Evolutionary conservation across 2,888 invertebrate species (phyloP).

Genomic region (Dioctria rufipes): DNA sequence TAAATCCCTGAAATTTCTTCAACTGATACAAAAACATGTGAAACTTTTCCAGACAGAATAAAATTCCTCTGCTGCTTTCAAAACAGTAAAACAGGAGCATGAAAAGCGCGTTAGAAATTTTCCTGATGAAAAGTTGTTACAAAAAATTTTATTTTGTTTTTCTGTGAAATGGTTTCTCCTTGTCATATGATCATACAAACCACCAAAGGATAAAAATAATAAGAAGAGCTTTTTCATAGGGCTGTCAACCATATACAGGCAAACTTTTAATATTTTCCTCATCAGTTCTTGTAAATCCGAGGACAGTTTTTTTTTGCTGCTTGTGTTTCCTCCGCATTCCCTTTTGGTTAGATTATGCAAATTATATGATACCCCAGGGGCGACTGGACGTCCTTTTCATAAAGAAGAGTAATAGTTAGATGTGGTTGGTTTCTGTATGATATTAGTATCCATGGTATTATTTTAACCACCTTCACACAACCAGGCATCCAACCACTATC

Average conservation of each 20-base stretch:
- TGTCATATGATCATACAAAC: not conserved
- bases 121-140: constrained; percentile 27
- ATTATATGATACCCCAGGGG: constrained; percentile 50
- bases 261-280: constrained; percentile 52
- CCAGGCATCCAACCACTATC: not conserved
- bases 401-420: constrained; percentile 45
- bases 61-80: not conserved
- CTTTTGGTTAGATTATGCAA: constrained; percentile 48
- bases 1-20: not conserved
- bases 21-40: constrained; percentile 27
- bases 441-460: constrained; percentile 43
- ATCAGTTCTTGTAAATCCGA: constrained; percentile 47
- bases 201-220: not conserved
- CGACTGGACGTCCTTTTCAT: constrained; percentile 46
- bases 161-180: no score
- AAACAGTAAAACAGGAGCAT: not conserved
- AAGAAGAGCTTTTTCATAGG: no score
- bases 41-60: constrained; percentile 17
- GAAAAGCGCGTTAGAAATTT: constrained; percentile 34
- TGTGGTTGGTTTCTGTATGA: constrained; percentile 33
- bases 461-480: not conserved
- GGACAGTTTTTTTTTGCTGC: constrained; percentile 47
- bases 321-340: no score
- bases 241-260: constrained; percentile 42
- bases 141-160: not conserved